phyloP scores from a whole-genome alignment of 2,888 invertebrate genomes.

The Diadromus collaris region DNA sequence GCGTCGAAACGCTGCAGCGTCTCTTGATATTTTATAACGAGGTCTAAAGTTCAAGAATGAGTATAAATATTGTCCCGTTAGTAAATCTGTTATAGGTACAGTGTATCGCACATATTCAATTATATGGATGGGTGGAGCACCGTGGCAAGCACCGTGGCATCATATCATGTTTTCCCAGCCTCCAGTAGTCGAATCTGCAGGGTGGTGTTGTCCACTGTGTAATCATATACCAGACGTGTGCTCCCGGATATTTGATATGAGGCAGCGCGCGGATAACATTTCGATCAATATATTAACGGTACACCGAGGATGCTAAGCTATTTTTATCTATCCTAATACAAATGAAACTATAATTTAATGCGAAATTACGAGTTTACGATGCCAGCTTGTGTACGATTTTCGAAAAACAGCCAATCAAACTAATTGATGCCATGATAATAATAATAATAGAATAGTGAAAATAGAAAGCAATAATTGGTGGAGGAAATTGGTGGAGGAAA shows the following conservation, averaged over 20 bases:
- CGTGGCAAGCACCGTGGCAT: conserved; percentile 35
- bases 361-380: background rate
- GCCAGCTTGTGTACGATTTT: background rate
- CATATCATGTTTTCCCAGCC: conserved; percentile 51
- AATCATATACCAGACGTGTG: conserved; percentile 16
- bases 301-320: background rate
- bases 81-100: background rate
- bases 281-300: conserved; percentile 19
- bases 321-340: background rate
- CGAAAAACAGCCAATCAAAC: background rate
- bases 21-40: too few relatives aligned
- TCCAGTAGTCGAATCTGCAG: conserved; percentile 19
- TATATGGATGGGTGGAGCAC: background rate
- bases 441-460: too few relatives aligned
- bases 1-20: too few relatives aligned
- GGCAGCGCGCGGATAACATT: conserved; percentile 12
- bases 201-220: background rate
- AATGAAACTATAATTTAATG: background rate
- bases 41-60: too few relatives aligned
- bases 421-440: background rate
- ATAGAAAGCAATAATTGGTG: background rate
- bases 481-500: background rate
- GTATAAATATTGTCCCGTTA: background rate
- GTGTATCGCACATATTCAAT: background rate
- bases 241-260: conserved; percentile 18